Percentiles rank a stretch among this genome's conserved stretches.
phyloP scores from a whole-genome alignment of 2,113 vertebrate genomes.

The Nicator chloris region DNA sequence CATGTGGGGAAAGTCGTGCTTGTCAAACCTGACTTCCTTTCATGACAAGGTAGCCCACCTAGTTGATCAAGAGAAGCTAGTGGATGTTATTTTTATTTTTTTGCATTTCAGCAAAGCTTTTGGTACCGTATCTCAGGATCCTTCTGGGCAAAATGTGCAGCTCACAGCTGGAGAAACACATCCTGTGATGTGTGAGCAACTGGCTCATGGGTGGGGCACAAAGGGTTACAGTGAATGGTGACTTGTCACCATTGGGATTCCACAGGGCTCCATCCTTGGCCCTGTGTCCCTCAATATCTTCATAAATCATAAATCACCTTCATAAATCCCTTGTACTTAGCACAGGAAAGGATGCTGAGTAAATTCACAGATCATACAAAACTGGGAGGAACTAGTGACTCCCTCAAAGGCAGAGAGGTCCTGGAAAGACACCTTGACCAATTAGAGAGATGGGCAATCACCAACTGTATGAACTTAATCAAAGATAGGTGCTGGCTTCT shows the following conservation, averaged over 20 bases:
- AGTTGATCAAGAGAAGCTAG: not conserved
- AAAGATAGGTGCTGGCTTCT: not conserved
- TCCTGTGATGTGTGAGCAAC: not conserved
- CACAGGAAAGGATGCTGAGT: not conserved
- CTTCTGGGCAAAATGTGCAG: not conserved
- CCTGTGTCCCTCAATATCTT: not conserved
- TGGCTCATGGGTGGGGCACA: not conserved
- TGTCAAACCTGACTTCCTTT: not conserved
- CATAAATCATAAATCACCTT: not conserved
- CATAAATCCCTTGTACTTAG: not conserved
- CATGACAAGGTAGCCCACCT: too few species aligned
- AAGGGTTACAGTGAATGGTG: not conserved
- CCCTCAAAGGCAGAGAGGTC: not conserved
- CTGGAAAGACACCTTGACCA: not conserved
- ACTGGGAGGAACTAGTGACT: not conserved
- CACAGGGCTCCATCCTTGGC: not conserved
- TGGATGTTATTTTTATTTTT: not conserved
- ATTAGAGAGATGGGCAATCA: not conserved
- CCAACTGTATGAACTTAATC: not conserved
- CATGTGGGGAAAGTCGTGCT: not conserved
- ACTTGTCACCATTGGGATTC: not conserved
- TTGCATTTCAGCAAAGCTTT: not conserved
- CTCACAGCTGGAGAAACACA: not conserved
- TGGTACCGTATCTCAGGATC: not conserved
- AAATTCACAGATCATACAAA: not conserved